Base-by-base conservation (phyloP, 2,113 vertebrate genomes). In the Budorcas taxicolor region DNA sequence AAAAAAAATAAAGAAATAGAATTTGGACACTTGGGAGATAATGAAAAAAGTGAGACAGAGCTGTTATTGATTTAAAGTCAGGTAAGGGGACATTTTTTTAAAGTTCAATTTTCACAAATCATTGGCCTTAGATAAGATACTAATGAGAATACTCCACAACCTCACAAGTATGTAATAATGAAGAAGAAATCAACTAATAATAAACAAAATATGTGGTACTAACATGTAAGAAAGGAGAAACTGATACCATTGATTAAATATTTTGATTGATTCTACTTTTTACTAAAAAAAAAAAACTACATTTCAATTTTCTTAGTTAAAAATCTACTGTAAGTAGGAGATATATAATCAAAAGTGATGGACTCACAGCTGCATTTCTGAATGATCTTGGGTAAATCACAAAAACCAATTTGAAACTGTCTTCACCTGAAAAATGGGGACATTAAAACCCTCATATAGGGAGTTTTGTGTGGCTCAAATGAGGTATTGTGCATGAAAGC, bases 351-450 rank as follows among this genome's bases (percentile, higher is more conserved):
- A 91, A 53, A 74, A 87, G 57, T 13, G 14, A 95, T 96, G 86
- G 76, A 93, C 93, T 95, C 85, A 85, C 36, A 84, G 83, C 29
- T 53, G 36, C 53, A 71, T 91, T 97, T 97, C 67, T 94, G 85
- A 97, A 83, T 93, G 82, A 94, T 96, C 78, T 96, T 93, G 62
- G 71, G 62, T 97, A 97, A 98, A 97, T 96, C 78, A 94, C 88
- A 95, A 82, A 97, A 97, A 92, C 0, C 89, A 96, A 94, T 96
- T 97, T 96, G 57, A 97, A 97, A 91, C 91, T 96, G 50, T 80
- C 95, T 97, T 95, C 82, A 87, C 21, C 95, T 94, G 78, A 97
- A 97, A 97, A 96, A 97, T 95, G 36, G 83, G 76, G 36, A 95
- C 27, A 94, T 95, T 95, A 93, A 94, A 85, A 55, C 11, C 17